Evolutionary conservation across 2,113 vertebrate species (phyloP).

Genomic region (Spilogale gracilis): DNA sequence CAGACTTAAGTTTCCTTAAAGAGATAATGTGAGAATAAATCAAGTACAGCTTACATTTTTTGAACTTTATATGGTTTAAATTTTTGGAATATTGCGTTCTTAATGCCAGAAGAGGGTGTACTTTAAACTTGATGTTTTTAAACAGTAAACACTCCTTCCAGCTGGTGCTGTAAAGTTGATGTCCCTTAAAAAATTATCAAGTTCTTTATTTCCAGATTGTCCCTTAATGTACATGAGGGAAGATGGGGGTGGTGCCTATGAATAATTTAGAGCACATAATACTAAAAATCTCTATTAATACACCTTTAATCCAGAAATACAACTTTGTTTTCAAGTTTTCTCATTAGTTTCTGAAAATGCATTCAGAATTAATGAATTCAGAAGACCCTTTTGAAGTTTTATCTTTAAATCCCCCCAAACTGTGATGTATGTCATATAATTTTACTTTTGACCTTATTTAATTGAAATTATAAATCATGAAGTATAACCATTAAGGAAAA

Average conservation of each 20-base stretch:
- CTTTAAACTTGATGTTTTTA: slow-evolving; percentile 52
- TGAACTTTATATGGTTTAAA: slow-evolving; percentile 16
- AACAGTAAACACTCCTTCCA: slow-evolving; percentile 42
- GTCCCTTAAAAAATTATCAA: slow-evolving; percentile 15
- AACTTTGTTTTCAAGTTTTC: neutral
- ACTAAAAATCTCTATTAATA: neutral
- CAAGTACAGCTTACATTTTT: neutral
- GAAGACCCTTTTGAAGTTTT: slow-evolving; percentile 34
- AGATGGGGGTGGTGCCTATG: neutral
- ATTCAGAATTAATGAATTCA: slow-evolving; percentile 42
- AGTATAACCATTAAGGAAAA: slow-evolving; percentile 11
- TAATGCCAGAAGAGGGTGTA: slow-evolving; percentile 65
- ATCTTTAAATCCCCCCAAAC: neutral
- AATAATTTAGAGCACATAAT: neutral
- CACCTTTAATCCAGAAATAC: neutral
- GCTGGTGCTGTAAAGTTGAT: slow-evolving; percentile 17
- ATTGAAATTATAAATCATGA: slow-evolving; percentile 45
- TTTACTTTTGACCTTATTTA: slow-evolving; percentile 38
- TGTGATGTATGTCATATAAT: neutral
- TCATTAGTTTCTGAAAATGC: slow-evolving; percentile 49
- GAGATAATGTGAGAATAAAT: slow-evolving; percentile 39
- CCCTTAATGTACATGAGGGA: neutral
- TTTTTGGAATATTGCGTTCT: slow-evolving; percentile 22
- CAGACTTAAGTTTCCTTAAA: slow-evolving; percentile 51
- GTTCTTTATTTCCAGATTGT: slow-evolving; percentile 24